Conservation (phyloP, 2,113 vertebrate species). For the Colistium nudipinnis region DNA sequence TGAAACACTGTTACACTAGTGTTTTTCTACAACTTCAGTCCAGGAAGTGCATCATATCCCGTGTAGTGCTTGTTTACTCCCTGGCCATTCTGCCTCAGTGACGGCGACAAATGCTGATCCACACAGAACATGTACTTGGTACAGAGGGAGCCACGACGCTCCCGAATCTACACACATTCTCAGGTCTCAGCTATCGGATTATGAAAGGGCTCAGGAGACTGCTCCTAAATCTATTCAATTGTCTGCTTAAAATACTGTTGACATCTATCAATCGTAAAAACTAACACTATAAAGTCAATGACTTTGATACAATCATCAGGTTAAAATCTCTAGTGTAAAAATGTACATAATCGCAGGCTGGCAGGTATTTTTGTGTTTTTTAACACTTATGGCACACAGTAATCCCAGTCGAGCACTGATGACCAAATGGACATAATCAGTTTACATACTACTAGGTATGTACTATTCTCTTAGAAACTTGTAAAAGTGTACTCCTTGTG, state of each 20-base stretch:
- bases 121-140: slow-evolving; percentile 37
- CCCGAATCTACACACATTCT: slow-evolving; percentile 62
- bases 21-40: slow-evolving; percentile 48
- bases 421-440: slow-evolving; percentile 21
- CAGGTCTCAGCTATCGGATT: slow-evolving; percentile 52
- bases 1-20: slow-evolving; percentile 61
- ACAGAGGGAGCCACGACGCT: slow-evolving; percentile 49
- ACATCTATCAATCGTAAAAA: slow-evolving; percentile 66
- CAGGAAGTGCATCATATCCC: slow-evolving; percentile 48
- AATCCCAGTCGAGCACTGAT: slow-evolving; percentile 42
- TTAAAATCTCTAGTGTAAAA: slow-evolving; percentile 72
- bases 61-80: slow-evolving; percentile 52
- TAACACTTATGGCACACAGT: slow-evolving; percentile 63
- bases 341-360: slow-evolving; percentile 69
- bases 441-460: slow-evolving; percentile 13
- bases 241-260: slow-evolving; percentile 64
- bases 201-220: slow-evolving; percentile 45
- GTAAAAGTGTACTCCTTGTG: slow-evolving; percentile 15
- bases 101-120: slow-evolving; percentile 38
- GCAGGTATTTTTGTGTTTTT: slow-evolving; percentile 62
- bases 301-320: slow-evolving; percentile 71
- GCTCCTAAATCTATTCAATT: slow-evolving; percentile 55
- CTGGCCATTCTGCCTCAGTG: slow-evolving; percentile 47
- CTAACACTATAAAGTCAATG: slow-evolving; percentile 69
- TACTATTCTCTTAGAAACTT: slow-evolving; percentile 22